These are phyloP conservation scores for Solea senegalensis DNA, from an alignment of 2,113 vertebrate genomes.

Conservation along the genomic window DNA sequence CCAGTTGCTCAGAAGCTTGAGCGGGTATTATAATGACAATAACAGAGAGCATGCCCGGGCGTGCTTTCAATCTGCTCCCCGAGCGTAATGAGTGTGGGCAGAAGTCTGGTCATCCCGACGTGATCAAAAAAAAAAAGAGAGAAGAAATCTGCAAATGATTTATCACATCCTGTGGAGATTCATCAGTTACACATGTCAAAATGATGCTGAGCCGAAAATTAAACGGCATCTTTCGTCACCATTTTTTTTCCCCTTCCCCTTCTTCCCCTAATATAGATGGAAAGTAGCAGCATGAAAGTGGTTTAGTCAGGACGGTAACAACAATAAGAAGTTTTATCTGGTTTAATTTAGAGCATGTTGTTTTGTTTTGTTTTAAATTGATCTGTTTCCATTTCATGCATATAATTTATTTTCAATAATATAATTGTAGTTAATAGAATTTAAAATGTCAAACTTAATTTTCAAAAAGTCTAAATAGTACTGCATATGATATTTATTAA, in stretches of 20 bases:
- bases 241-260: constrained; percentile 34
- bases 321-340: constrained; percentile 21
- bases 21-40: constrained; percentile 60
- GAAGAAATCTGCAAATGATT: constrained; percentile 76
- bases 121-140: constrained; percentile 62
- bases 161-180: constrained; percentile 75
- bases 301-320: constrained; percentile 25
- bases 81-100: constrained; percentile 65
- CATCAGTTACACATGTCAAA: constrained; percentile 74
- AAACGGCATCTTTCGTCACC: constrained; percentile 66
- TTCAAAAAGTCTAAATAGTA: too few relatives aligned
- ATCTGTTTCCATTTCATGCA: constrained; percentile 11
- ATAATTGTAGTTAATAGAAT: too few relatives aligned
- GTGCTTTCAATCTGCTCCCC: constrained; percentile 71
- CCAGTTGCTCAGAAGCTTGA: constrained; percentile 52
- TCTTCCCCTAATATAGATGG: constrained; percentile 36
- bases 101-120: constrained; percentile 61
- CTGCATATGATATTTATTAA: too few relatives aligned
- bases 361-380: constrained; percentile 15
- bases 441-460: too few relatives aligned
- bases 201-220: constrained; percentile 78
- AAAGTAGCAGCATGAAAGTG: constrained; percentile 41
- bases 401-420: too few relatives aligned
- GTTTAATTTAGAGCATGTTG: constrained; percentile 14
- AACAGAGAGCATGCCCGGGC: constrained; percentile 68